Conservation (phyloP, 2,797 vertebrate genomes). For the Galago senegalensis region DNA sequence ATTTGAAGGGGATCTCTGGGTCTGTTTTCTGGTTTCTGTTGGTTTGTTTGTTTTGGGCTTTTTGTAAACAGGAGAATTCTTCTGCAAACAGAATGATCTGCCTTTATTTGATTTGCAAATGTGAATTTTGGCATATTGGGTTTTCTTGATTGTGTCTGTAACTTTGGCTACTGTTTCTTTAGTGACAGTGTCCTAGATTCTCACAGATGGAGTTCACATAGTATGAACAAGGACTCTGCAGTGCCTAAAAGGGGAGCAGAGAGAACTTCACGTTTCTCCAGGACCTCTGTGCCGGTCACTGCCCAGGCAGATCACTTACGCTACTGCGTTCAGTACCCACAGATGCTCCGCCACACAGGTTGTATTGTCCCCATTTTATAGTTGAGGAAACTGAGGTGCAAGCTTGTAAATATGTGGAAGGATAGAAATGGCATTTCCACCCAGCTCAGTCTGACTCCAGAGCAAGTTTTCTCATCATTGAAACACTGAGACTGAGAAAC, state of each 20-base stretch:
- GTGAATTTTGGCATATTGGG: neutral
- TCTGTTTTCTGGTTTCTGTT: neutral
- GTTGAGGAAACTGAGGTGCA: neutral
- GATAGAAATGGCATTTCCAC: neutral
- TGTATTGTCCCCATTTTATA: neutral
- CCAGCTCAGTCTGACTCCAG: neutral
- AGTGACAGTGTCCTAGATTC: neutral
- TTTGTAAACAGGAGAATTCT: neutral
- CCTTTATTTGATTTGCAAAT: constrained; percentile 46
- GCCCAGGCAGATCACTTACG: neutral
- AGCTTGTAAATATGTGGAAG: neutral
- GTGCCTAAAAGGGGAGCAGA: neutral
- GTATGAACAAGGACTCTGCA: neutral
- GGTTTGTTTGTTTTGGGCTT: neutral
- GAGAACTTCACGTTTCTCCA: neutral
- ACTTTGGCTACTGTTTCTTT: constrained; percentile 35
- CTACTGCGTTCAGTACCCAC: neutral
- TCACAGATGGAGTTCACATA: neutral
- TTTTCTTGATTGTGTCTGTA: constrained; percentile 31
- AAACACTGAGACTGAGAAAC: neutral
- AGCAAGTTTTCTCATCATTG: neutral
- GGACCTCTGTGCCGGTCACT: accelerated
- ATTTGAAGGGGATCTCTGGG: neutral
- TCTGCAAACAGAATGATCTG: neutral
- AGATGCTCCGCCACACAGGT: neutral